phyloP scores from a whole-genome alignment of 2,888 invertebrate genomes.

The Pterobdella sp. region DNA sequence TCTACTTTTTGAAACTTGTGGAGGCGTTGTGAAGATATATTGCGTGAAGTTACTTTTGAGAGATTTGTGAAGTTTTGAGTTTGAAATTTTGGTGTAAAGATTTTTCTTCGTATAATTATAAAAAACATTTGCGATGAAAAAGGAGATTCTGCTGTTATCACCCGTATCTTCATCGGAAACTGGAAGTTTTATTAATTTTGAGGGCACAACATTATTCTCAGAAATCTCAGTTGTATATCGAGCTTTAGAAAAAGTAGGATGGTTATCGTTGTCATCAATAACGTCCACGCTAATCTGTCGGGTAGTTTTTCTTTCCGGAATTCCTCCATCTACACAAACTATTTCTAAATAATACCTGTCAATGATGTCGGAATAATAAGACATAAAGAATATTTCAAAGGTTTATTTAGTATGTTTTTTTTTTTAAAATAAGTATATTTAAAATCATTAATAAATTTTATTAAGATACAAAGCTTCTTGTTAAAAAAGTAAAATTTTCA shows the following conservation, averaged over 20 bases:
- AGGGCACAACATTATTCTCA: slow-evolving; percentile 70
- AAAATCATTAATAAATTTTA: no score
- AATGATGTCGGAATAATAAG: no score
- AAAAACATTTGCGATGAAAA: slow-evolving; percentile 48
- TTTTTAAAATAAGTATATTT: no score
- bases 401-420: no score
- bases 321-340: slow-evolving; percentile 34
- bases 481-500: no score
- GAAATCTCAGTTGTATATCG: slow-evolving; percentile 60
- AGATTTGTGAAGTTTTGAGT: neutral
- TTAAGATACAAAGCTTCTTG: no score
- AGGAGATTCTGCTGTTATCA: slow-evolving; percentile 73
- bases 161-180: slow-evolving; percentile 71
- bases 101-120: neutral
- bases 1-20: neutral
- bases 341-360: slow-evolving; percentile 46
- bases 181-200: slow-evolving; percentile 65
- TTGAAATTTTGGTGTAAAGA: neutral
- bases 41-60: neutral
- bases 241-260: slow-evolving; percentile 18
- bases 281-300: slow-evolving; percentile 44
- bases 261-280: slow-evolving; percentile 33
- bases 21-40: neutral
- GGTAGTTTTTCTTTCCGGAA: slow-evolving; percentile 44
- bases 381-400: no score